phyloP scores from a whole-genome alignment of 2,797 vertebrate genomes.

The Acanthurus lineatus region DNA sequence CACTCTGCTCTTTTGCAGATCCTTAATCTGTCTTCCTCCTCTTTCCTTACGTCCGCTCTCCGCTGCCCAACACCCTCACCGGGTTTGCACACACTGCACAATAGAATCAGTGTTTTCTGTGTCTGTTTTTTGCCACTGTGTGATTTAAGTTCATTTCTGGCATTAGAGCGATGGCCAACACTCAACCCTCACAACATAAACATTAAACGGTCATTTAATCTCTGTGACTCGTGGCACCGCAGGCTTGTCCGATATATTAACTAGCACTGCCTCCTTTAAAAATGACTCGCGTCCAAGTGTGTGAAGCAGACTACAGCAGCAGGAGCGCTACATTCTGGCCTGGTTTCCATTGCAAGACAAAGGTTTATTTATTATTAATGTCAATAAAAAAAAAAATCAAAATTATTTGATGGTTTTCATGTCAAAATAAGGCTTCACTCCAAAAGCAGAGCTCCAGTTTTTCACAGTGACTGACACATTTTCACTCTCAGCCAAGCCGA shows the following conservation, averaged over 20 bases:
- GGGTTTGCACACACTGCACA: constrained; percentile 67
- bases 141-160: constrained; percentile 76
- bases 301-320: constrained; percentile 47
- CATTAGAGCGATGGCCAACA: constrained; percentile 66
- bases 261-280: constrained; percentile 66
- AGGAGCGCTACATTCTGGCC: constrained; percentile 32
- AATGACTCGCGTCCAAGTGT: constrained; percentile 49
- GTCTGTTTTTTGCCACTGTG: constrained; percentile 67
- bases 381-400: constrained; percentile 5
- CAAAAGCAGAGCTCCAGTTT: constrained; percentile 25
- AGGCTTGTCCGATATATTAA: constrained; percentile 75
- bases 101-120: constrained; percentile 77
- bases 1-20: constrained; percentile 18
- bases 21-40: constrained; percentile 64
- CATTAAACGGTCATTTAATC: constrained; percentile 78
- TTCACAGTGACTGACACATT: constrained; percentile 41
- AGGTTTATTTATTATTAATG: constrained; percentile 60
- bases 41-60: constrained; percentile 52
- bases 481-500: constrained; percentile 19
- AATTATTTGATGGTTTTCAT: constrained; percentile 39
- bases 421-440: constrained; percentile 48
- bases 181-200: constrained; percentile 75
- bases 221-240: constrained; percentile 67
- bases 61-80: constrained; percentile 37
- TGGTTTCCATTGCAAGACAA: constrained; percentile 46